Base-by-base conservation (phyloP, 1,140 invertebrate species). In the Hyposmocoma kahamanoa region DNA sequence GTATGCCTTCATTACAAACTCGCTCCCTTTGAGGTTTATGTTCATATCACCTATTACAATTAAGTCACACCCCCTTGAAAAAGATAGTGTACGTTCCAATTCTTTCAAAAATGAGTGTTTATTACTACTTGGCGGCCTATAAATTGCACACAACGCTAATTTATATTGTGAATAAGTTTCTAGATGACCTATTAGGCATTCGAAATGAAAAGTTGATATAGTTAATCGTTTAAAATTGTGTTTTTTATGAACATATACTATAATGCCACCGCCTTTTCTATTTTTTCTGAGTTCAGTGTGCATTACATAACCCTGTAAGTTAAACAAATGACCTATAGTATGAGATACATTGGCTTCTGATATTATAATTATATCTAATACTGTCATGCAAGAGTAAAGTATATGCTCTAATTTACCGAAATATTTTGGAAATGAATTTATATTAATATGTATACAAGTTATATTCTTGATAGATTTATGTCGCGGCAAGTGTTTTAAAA, bases 91-190 rank as follows among this genome's bases (percentile, higher is more conserved):
- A 19, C 17, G 43, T 15, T 30, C 15, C 6, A 45, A 28, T 30
- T 45, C 43, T 17, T 13, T 45, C 13, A 30, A 9, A 45, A 45
- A 45, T 19, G 15, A 45, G 43, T 45, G 43, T 18, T 45, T 45
- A 22, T 32, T 45, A 45, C 9, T 19, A 18, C 20, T 32, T 11
- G 43, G 43, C 10, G 43, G 43, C 13, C 43, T 45, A 22, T 45
- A 45, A 3, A 45, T 8, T 30, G 43, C 43, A 30, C 43, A 45
- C 15, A 45, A 32, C 2, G 43, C 17, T 19, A 32, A 18, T 4
- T 32, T 18, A 13, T 45, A 22, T 0, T 32, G 18, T 28, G n/a
- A 18, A 11, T 4, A 10, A 4, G 43, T 45, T 9, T 19, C 18
- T 19, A 45, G n/a, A 6, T 30, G 18, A 9, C 43, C 43, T 19